Base-by-base conservation (phyloP, 2,113 vertebrate genomes). In the Leucoraja erinaceus region DNA sequence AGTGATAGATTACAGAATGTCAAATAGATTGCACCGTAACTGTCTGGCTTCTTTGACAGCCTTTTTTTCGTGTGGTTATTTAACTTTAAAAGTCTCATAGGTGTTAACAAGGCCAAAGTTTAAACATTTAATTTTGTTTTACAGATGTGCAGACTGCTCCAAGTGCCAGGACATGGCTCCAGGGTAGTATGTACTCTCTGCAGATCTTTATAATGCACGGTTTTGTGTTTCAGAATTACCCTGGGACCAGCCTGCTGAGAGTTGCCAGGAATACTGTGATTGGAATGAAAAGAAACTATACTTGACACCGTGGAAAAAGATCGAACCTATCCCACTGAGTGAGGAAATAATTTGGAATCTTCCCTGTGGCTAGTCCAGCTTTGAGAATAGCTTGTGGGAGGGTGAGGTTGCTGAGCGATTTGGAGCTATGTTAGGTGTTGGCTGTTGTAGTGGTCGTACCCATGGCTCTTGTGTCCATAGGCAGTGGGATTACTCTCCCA, bases 241-340 rank as follows among this genome's bases (percentile, higher is more conserved):
- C 0, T 99, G 99, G 99, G 99, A 99, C 95, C 98, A 99, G 94
- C 98, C 99, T 76, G 97, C 95, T 33, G 97, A 98, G 66, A 97
- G 94, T 95, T 99, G 98, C 95, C 98, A 98, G 94, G 99, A 99
- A 47, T 99, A 98, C 94, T 96, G 96, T 5, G 98, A 99, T 93
- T 99, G 99, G 99, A 97, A 98, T 90, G 97, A 99, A 94, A 97
- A 96, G 94, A 99, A 98, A 94, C 98, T 96, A 0, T 99, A 98
- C 94, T 95, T 99, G 56, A 94, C 97, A 0, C 99, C 99, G 4
- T 99, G 99, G 99, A 99, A 98, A 93, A 99, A 99, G 96, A 98
- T 99, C 0, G 97, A 98, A 94, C 97, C 98, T 0, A 94, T 95
- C 8, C 86, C 93, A 56, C 72, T 93, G 70, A 86, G 93, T 93